phyloP scores from a whole-genome alignment of 1,140 invertebrate species.

The Trichogramma pretiosum region DNA sequence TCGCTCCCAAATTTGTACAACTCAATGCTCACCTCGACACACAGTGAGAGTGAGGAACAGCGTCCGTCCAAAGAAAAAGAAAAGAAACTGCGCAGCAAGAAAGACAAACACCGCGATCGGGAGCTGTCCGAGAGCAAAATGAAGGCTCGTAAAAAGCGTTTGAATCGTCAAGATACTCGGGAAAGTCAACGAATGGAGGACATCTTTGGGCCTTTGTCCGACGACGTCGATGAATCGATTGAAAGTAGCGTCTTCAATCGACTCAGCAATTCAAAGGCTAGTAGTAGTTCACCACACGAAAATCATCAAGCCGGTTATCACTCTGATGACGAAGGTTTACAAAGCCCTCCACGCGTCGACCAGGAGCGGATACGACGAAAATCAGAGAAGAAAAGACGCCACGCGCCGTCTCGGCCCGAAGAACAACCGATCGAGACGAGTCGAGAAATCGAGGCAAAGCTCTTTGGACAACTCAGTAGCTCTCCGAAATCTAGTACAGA shows the following conservation, averaged over 20 bases:
- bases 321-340: constrained; percentile 35
- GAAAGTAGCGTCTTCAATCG: constrained; percentile 35
- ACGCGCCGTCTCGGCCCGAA: constrained; percentile 24
- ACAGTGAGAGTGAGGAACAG: constrained; percentile 48
- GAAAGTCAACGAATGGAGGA: constrained; percentile 68
- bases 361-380: constrained; percentile 38
- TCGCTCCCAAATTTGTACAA: constrained; percentile 20
- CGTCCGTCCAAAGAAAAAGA: constrained; percentile 34
- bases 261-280: constrained; percentile 24
- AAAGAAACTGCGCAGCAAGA: constrained; percentile 56
- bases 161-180: constrained; percentile 41
- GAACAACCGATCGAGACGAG: constrained; percentile 52
- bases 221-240: constrained; percentile 48
- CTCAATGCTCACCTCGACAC: constrained; percentile 33
- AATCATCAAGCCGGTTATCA: constrained; percentile 30
- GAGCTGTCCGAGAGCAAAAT: constrained; percentile 53
- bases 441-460: constrained; percentile 67
- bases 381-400: constrained; percentile 63
- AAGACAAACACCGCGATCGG: constrained; percentile 61
- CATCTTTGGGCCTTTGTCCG: constrained; percentile 77
- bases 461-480: constrained; percentile 50
- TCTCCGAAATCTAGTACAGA: constrained; percentile 42
- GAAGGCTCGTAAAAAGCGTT: constrained; percentile 48
- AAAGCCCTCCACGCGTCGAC: constrained; percentile 31
- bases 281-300: constrained; percentile 26